Evolutionary conservation across 2,888 invertebrate genomes (phyloP), one percentile per base, ranked within the genome.

Genomic region (Alsophila aescularia): DNA sequence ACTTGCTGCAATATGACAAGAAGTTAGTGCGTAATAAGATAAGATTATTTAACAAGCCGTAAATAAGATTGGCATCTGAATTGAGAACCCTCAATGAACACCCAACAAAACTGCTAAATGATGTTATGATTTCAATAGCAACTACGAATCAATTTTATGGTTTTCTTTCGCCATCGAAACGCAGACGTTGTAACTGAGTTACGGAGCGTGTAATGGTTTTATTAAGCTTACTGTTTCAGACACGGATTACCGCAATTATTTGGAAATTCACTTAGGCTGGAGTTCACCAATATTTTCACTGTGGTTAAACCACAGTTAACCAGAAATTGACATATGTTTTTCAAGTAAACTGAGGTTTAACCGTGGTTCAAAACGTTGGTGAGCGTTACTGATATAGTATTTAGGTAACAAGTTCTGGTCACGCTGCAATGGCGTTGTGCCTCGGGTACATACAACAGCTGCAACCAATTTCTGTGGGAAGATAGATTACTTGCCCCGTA

Each of bases 161-260:
- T 70, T 73, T 70, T 70, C 36, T 56, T 56, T 50, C 55, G 63
- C 60, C 70, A 72, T 56, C 40, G 54, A 64, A 69, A 67, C 58
- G 62, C 64, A 58, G 64, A 64, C 60, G 3, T 54, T 60, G 58
- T 56, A 69, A 66, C 48, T 52, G 52, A 52, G 64, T 72, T 69
- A 70, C 73, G 64, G 64, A 67, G 66, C 75, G 69, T 72, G 67
- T 69, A 71, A 70, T 64, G 40, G 58, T 48, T 69, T 69, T 67
- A 70, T 64, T 59, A 67, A 65, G 49, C 53, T 62, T 62, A 70
- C 70, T 70, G 62, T 62, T 62, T 62, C 44, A 56, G 62, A 57
- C 59, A 62, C 67, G 63, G 64, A 52, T 69, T 69, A 59, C 58
- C 62, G 64, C 52, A 64, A 69, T 60, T 43, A 56, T 65, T 70